Evolutionary conservation across 2,888 invertebrate species (phyloP).

Genomic region (Nesidiocoris tenuis): DNA sequence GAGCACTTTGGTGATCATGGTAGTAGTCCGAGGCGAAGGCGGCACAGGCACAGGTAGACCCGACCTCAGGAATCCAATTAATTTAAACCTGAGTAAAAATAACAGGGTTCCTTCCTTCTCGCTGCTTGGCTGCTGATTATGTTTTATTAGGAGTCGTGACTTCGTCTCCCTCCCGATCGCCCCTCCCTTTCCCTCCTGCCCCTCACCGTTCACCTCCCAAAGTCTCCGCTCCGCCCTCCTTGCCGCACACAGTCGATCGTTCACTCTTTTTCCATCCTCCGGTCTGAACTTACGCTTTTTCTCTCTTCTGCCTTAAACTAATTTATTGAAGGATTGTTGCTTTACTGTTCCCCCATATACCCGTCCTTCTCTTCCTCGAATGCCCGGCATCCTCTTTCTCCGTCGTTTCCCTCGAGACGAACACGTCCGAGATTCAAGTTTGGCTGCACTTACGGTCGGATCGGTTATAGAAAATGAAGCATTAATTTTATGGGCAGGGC

Average conservation of each 20-base stretch:
- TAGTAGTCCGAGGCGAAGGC: slow-evolving; percentile 41
- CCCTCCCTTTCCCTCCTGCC: slow-evolving; percentile 28
- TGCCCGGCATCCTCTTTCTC: slow-evolving; percentile 6
- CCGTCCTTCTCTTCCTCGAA: slow-evolving; percentile 18
- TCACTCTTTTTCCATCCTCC: slow-evolving; percentile 13
- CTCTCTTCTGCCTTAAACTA: slow-evolving; percentile 32
- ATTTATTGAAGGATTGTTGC: slow-evolving; percentile 43
- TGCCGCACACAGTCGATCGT: not conserved
- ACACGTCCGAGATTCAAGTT: not conserved
- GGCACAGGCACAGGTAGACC: slow-evolving; percentile 45
- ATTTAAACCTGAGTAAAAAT: slow-evolving; percentile 56
- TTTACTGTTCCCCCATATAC: slow-evolving; percentile 36
- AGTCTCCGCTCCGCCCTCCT: not conserved
- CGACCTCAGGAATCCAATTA: slow-evolving; percentile 54
- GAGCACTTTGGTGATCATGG: slow-evolving; percentile 36
- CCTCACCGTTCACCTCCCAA: not conserved
- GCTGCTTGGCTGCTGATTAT: slow-evolving; percentile 49
- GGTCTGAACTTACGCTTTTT: not conserved
- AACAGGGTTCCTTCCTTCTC: slow-evolving; percentile 54
- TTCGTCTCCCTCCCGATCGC: slow-evolving; percentile 42
- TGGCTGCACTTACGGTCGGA: not conserved
- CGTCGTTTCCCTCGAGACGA: not conserved
- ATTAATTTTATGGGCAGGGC: no score
- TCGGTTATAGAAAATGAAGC: slow-evolving; percentile 4
- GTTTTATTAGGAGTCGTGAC: slow-evolving; percentile 51